phyloP scores from a whole-genome alignment of 2,113 vertebrate species.

The Odontophorus gujanensis region DNA sequence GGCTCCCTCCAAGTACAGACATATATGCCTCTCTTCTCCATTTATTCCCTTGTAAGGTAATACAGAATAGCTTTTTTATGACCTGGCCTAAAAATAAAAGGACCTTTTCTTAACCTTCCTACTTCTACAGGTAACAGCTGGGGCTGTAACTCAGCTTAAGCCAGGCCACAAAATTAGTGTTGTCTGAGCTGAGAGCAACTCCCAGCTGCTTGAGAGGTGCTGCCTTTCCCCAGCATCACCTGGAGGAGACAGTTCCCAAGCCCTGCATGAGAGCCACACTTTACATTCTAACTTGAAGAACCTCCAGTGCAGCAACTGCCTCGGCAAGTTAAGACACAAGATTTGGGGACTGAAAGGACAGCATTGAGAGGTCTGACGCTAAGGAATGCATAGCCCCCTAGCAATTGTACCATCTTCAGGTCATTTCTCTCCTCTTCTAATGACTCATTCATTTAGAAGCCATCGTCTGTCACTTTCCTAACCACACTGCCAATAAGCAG shows the following conservation, averaged over 20 bases:
- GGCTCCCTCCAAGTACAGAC: neutral
- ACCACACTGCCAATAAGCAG: neutral
- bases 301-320: neutral
- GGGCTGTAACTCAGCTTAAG: slow-evolving; percentile 33
- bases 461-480: neutral
- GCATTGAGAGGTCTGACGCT: neutral
- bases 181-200: slow-evolving; percentile 15
- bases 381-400: neutral
- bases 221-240: neutral
- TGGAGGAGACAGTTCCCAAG: neutral
- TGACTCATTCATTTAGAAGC: slow-evolving; percentile 4
- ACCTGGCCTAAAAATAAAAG: neutral
- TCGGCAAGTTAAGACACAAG: neutral
- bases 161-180: neutral
- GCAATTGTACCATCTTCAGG: neutral
- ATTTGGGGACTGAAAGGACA: neutral
- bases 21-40: neutral
- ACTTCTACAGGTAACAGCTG: slow-evolving; percentile 35
- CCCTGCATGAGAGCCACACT: neutral
- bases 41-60: neutral
- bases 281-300: neutral
- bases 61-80: neutral
- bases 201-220: neutral
- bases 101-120: neutral
- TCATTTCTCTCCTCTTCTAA: slow-evolving; percentile 12